Conservation (phyloP, 2,797 vertebrate genomes). For the Eremophila alpestris region DNA sequence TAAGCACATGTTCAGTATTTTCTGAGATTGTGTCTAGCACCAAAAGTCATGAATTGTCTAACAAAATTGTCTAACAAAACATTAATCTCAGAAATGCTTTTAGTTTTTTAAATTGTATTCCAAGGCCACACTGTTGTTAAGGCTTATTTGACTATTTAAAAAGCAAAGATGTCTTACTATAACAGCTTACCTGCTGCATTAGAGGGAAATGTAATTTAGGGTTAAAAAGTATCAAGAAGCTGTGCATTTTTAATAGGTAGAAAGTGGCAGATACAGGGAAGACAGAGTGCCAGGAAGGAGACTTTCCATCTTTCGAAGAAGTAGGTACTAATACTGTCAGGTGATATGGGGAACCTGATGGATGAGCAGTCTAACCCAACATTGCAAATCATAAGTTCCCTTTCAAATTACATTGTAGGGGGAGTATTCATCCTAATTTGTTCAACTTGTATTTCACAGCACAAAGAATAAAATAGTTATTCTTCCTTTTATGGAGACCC, state of each 20-base stretch:
- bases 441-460: background rate
- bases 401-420: background rate
- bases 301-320: background rate
- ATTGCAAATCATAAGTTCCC: background rate
- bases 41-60: background rate
- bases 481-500: background rate
- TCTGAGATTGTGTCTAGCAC: background rate
- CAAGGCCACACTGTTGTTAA: background rate
- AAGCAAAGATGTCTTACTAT: background rate
- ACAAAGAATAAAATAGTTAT: background rate
- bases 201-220: background rate
- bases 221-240: background rate
- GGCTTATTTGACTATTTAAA: background rate
- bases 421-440: background rate
- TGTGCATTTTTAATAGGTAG: background rate
- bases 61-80: background rate
- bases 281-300: background rate
- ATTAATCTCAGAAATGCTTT: background rate
- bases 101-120: background rate
- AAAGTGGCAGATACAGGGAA: background rate
- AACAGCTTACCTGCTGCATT: background rate
- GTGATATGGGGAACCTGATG: background rate
- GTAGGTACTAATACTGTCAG: background rate
- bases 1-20: background rate
- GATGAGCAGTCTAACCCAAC: background rate